Evolutionary conservation across 2,797 vertebrate genomes (phyloP).

Genomic region (Netta rufina): DNA sequence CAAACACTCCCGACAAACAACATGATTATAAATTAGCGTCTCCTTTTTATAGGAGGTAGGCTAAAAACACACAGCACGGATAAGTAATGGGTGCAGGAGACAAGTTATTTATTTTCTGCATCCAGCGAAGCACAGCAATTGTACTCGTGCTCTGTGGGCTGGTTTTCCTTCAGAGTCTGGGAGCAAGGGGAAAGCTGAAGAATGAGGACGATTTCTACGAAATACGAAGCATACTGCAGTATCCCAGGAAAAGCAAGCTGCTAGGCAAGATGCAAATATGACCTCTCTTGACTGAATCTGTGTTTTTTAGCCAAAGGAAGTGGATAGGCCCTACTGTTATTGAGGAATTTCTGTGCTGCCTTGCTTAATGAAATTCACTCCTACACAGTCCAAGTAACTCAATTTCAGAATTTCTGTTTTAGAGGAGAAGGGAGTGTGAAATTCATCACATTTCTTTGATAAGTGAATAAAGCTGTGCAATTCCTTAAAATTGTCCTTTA

Average conservation of each 20-base stretch:
- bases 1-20: slow-evolving; percentile 44
- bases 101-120: slow-evolving; percentile 56
- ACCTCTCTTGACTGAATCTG: neutral
- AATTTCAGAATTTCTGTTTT: neutral
- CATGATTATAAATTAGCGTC: slow-evolving; percentile 69
- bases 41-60: slow-evolving; percentile 43
- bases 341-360: neutral
- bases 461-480: neutral
- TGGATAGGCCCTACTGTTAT: neutral
- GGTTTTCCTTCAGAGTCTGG: neutral
- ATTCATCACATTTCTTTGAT: neutral
- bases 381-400: neutral
- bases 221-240: neutral
- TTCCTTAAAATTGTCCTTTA: neutral
- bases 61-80: slow-evolving; percentile 45
- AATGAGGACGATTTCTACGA: neutral
- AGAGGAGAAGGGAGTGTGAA: neutral
- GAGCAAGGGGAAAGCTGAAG: neutral
- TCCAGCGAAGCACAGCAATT: slow-evolving; percentile 1
- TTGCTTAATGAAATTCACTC: slow-evolving; percentile 30
- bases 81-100: slow-evolving; percentile 60
- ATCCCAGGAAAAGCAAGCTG: slow-evolving; percentile 1
- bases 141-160: neutral
- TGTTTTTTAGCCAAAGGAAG: neutral
- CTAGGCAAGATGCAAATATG: neutral